Evolutionary conservation across 2,797 vertebrate genomes (phyloP).

Genomic region (Etheostoma perlongum): DNA sequence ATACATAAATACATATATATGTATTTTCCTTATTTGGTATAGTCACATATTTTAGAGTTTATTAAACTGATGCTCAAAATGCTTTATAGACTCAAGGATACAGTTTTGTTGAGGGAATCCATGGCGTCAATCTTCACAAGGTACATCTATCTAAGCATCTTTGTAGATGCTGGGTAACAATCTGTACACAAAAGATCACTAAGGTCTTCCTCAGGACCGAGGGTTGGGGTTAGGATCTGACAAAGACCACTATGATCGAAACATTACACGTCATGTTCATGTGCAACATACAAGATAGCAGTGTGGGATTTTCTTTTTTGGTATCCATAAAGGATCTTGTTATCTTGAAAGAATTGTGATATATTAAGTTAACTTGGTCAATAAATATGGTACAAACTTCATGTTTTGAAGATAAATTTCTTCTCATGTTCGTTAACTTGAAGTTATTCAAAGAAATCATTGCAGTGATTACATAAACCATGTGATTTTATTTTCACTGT

Average conservation of each 20-base stretch:
- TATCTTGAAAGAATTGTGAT: neutral
- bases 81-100: no score
- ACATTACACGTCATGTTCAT: neutral
- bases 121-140: neutral
- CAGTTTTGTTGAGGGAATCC: neutral
- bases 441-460: slow-evolving; percentile 38
- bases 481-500: slow-evolving; percentile 84
- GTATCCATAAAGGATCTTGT: neutral
- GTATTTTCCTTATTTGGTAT: no score
- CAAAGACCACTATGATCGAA: neutral
- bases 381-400: neutral
- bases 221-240: neutral
- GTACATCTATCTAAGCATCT: neutral
- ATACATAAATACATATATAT: no score
- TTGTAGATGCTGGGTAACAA: neutral
- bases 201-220: neutral
- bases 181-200: slow-evolving; percentile 2
- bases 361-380: neutral
- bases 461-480: slow-evolving; percentile 78
- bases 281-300: neutral
- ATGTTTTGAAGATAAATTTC: neutral
- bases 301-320: neutral
- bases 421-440: neutral
- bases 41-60: no score
- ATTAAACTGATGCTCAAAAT: no score